Percentiles rank a stretch among this genome's conserved stretches.
These are phyloP conservation scores for Sphenopsis melanotis DNA, from an alignment of 2,797 vertebrate genomes.

Conservation along the genomic window DNA sequence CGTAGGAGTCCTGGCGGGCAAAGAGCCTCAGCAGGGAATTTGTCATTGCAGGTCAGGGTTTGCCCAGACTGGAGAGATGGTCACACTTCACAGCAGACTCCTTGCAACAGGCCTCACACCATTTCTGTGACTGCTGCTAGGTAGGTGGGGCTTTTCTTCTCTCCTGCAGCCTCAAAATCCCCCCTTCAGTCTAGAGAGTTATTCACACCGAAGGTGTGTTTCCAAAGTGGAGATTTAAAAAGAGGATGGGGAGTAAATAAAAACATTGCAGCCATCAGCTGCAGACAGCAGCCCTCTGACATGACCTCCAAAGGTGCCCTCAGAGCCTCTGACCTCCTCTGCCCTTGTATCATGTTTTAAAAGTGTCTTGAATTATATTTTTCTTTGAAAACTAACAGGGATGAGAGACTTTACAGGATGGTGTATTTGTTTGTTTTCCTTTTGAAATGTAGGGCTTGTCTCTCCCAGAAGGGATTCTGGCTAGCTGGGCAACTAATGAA, in stretches of 20 bases:
- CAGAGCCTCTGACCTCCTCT: not conserved
- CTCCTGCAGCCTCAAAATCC: not conserved
- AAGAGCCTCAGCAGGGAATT: not conserved
- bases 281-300: not conserved
- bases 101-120: not conserved
- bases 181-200: not conserved
- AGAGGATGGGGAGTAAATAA: not conserved
- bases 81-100: not conserved
- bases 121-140: not conserved
- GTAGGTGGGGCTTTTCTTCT: not conserved
- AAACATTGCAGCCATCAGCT: not conserved
- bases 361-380: not conserved
- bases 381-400: not conserved
- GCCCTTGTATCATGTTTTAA: not conserved
- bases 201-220: not conserved
- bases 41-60: not conserved
- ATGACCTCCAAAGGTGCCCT: not conserved
- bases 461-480: not conserved
- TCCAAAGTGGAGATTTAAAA: not conserved
- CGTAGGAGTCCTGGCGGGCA: not conserved
- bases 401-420: not conserved
- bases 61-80: not conserved
- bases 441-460: not conserved
- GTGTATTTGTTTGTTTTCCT: constrained; percentile 10
- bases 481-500: not conserved